Evolutionary conservation across 2,113 vertebrate species (phyloP), one percentile per base, ranked within the genome.

Genomic region (Chaenogobius annularis): DNA sequence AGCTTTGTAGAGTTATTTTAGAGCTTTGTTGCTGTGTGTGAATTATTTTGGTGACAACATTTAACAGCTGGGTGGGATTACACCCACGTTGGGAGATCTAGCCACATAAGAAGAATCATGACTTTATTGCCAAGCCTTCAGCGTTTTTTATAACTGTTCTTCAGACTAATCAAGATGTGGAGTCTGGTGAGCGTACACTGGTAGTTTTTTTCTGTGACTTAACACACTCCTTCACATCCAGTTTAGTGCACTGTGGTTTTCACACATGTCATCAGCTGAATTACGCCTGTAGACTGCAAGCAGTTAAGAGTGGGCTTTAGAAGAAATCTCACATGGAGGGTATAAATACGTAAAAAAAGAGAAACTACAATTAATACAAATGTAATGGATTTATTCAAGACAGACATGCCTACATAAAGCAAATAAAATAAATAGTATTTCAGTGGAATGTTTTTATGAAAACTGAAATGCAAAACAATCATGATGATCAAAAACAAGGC

Each of bases 391-490:
- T n/a, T 43, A 72, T 64, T 52, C 8, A 56, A 58, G 14, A 68
- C 19, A 31, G 13, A 2, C 64, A 52, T 40, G 19, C 55, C 62
- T 72, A 66, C 10, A 0, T 66, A 43, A 63, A 74, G 26, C 47
- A 0, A 19, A 37, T 0, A 15, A 12, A 7, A 20, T 12, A 44
- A 72, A 46, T 69, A 48, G 19, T 15, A 70, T 77, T 86, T 79
- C 74, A 82, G 64, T 61, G 35, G 72, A 78, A 48, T 26, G 64
- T 52, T 40, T 54, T 66, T 50, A 48, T 35, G 1, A 0, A 9
- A 52, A 71, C 56, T 73, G 63, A 84, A 78, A 82, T 72, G 62
- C 22, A 70, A 61, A 35, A 7, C 58, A 61, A 7, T 63, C 72
- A 58, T 19, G 64, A 69, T 74, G 13, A 62, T 68, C 10, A 43